A percentile compares a stretch with the other conserved stretches of the same genome.
Conservation (phyloP, 2,113 vertebrate species). For the Siniperca knerii region DNA sequence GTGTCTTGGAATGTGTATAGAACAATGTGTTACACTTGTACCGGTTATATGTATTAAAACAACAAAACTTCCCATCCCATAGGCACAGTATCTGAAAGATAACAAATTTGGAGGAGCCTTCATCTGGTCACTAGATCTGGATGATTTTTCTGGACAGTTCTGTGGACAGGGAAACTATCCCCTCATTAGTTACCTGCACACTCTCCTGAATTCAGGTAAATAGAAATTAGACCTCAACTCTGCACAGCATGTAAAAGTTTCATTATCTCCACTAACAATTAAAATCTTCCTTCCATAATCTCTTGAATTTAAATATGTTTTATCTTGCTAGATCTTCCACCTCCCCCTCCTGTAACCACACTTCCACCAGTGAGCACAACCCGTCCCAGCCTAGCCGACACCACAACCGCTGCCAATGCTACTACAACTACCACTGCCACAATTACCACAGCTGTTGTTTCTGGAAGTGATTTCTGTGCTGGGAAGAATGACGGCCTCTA, state of each 20-base stretch:
- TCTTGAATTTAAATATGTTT: not conserved
- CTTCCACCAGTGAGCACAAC: not conserved
- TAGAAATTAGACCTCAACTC: not conserved
- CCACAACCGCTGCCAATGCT: not conserved
- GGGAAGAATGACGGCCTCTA: constrained; percentile 65
- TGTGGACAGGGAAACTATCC: constrained; percentile 84
- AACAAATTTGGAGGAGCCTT: constrained; percentile 86
- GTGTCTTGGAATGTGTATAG: not conserved
- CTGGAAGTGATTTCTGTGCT: constrained; percentile 63
- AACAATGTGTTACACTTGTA: not conserved
- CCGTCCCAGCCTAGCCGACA: not conserved
- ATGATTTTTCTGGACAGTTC: constrained; percentile 86
- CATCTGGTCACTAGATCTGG: constrained; percentile 86
- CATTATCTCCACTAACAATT: not conserved
- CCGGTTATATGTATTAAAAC: not conserved
- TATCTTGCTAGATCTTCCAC: constrained; percentile 47
- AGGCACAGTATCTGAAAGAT: constrained; percentile 84
- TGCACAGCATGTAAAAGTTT: not conserved
- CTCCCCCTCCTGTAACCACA: constrained; percentile 25
- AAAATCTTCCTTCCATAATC: not conserved
- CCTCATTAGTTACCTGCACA: constrained; percentile 80
- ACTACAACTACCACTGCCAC: not conserved
- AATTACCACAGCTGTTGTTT: not conserved
- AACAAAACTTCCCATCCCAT: not conserved
- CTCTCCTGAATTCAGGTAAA: constrained; percentile 74